phyloP scores from a whole-genome alignment of 2,113 vertebrate genomes.

The Piaya cayana region DNA sequence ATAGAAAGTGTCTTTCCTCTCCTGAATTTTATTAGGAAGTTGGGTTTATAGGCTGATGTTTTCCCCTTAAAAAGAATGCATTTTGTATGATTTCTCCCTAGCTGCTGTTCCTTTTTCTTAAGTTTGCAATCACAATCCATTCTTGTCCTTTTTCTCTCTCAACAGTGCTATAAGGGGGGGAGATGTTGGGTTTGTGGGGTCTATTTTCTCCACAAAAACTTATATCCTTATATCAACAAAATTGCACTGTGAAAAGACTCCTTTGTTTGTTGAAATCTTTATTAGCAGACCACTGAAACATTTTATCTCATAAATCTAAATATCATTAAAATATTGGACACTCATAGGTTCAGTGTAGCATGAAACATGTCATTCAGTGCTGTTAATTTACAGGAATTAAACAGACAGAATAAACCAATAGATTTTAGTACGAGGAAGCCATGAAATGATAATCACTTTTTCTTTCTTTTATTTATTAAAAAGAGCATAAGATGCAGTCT shows the following conservation, averaged over 20 bases:
- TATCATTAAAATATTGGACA: not conserved
- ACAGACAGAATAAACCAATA: not conserved
- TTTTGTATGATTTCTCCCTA: not conserved
- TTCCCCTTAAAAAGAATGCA: not conserved
- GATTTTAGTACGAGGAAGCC: not conserved
- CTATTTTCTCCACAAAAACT: no score
- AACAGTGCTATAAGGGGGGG: no score
- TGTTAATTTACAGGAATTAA: not conserved
- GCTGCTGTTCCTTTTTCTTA: not conserved
- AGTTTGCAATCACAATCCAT: not conserved
- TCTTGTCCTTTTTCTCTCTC: not conserved
- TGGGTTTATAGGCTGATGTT: not conserved
- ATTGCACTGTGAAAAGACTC: not conserved
- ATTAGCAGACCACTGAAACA: not conserved
- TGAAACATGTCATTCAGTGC: not conserved
- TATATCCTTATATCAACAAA: not conserved
- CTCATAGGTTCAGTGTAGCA: not conserved
- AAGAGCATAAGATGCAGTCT: not conserved
- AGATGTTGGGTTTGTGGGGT: not conserved
- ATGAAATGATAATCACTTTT: not conserved
- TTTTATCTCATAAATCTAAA: not conserved
- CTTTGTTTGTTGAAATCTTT: not conserved
- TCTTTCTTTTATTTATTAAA: not conserved
- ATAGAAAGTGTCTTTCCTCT: not conserved
- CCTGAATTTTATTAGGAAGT: not conserved